phyloP scores from a whole-genome alignment of 2,888 invertebrate genomes.

The Rotaria socialis region DNA sequence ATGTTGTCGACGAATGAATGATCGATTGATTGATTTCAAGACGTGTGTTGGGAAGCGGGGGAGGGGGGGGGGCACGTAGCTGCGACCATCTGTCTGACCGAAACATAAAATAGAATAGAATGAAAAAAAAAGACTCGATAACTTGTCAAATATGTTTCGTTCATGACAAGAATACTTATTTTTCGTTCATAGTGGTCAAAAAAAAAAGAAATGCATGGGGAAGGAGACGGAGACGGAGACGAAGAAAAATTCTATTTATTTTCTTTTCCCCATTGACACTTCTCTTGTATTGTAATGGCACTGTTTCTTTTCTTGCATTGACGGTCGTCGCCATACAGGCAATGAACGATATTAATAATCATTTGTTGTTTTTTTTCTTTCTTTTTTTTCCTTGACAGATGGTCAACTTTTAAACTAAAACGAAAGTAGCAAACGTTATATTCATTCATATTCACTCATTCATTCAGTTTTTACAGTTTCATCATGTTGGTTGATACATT shows the following conservation, averaged over 20 bases:
- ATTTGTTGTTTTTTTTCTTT: background rate
- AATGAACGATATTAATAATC: conserved; percentile 14
- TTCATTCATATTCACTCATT: background rate
- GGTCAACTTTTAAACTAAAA: conserved; percentile 5
- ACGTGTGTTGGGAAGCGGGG: background rate
- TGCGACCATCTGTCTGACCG: background rate
- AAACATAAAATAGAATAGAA: background rate
- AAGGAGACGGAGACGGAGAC: background rate
- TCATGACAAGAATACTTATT: background rate
- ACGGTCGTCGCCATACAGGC: background rate
- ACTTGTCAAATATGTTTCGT: background rate
- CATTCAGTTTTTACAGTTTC: background rate
- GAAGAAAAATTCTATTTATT: background rate
- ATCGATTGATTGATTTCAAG: conserved; percentile 10
- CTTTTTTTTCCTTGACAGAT: conserved; percentile 9
- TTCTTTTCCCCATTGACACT: background rate
- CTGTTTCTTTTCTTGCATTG: background rate
- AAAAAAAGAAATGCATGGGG: background rate
- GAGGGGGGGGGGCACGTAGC: background rate
- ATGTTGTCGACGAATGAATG: background rate
- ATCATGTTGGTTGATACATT: conserved; percentile 13
- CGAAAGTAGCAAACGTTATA: conserved; percentile 11
- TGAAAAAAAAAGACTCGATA: background rate
- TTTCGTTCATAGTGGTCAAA: conserved; percentile 1
- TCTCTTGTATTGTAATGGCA: background rate